Conservation (phyloP, 2,888 invertebrate species). For the Phytoseiulus persimilis region DNA sequence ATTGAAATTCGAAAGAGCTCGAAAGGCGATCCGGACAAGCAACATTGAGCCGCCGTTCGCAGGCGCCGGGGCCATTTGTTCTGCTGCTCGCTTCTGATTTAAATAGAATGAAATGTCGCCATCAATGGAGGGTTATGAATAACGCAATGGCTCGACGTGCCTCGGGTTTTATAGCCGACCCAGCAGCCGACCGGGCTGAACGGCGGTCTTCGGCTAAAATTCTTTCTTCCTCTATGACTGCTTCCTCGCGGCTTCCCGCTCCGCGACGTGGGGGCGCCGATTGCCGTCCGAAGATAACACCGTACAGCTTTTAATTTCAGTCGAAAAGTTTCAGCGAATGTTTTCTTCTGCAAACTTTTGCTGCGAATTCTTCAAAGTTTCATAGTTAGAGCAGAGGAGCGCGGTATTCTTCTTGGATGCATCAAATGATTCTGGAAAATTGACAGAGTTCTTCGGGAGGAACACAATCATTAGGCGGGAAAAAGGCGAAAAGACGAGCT, state of each 20-base stretch:
- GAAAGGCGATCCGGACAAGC: neutral
- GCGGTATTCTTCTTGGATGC: too few species aligned
- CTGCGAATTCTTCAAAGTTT: too few species aligned
- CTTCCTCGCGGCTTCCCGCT: neutral
- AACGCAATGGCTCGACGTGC: neutral
- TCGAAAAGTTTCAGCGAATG: too few species aligned
- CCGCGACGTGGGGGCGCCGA: neutral
- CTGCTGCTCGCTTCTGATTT: slow-evolving; percentile 5
- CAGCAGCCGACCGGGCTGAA: neutral
- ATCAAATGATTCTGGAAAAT: too few species aligned
- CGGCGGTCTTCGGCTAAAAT: neutral
- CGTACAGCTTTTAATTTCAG: too few species aligned
- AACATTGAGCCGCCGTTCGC: neutral
- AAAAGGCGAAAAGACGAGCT: neutral
- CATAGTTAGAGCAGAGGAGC: too few species aligned
- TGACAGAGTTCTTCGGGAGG: neutral
- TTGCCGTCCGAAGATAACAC: too few species aligned
- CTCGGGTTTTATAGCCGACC: neutral
- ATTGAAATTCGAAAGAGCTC: neutral
- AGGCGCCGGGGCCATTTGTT: neutral
- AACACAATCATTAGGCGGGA: neutral
- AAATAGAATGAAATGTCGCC: neutral
- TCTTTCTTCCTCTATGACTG: neutral
- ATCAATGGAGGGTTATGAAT: slow-evolving; percentile 5
- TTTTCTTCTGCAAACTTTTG: too few species aligned